These are phyloP conservation scores for Caenorhabditis panamensis DNA, from an alignment of 2,888 invertebrate species.

Conservation along the genomic window DNA sequence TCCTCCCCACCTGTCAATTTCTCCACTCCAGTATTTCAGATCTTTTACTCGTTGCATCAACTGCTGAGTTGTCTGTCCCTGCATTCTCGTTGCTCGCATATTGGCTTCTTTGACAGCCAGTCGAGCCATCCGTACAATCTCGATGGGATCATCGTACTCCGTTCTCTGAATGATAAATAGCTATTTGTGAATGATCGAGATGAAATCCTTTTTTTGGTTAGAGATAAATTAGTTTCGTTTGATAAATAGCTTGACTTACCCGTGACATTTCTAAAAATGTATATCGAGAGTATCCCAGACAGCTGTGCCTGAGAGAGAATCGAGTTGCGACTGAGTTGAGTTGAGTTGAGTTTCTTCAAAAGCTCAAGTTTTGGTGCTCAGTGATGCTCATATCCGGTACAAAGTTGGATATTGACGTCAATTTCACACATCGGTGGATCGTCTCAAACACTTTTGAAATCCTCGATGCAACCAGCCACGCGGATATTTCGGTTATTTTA, in stretches of 20 bases:
- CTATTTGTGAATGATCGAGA: neutral
- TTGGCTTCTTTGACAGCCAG: constrained; percentile 79
- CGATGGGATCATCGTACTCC: constrained; percentile 78
- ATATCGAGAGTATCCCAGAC: neutral
- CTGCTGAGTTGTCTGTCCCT: constrained; percentile 78
- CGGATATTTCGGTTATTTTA: neutral
- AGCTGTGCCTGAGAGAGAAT: neutral
- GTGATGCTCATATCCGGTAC: constrained; percentile 37
- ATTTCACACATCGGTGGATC: constrained; percentile 32
- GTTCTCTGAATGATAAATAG: constrained; percentile 43
- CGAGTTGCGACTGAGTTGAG: constrained; percentile 16
- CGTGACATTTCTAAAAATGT: constrained; percentile 50
- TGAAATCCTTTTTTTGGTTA: neutral
- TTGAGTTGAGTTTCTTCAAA: no score
- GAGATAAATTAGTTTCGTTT: constrained; percentile 23
- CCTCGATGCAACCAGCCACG: neutral
- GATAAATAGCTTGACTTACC: constrained; percentile 18
- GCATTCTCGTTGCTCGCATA: constrained; percentile 76
- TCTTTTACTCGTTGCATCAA: constrained; percentile 77
- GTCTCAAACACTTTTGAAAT: constrained; percentile 3
- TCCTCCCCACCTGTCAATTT: constrained; percentile 73
- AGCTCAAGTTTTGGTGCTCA: neutral
- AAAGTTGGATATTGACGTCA: constrained; percentile 24
- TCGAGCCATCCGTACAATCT: constrained; percentile 77
- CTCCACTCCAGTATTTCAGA: constrained; percentile 80